Base-by-base conservation (phyloP, 2,113 vertebrate genomes). In the Salvelinus sp. region DNA sequence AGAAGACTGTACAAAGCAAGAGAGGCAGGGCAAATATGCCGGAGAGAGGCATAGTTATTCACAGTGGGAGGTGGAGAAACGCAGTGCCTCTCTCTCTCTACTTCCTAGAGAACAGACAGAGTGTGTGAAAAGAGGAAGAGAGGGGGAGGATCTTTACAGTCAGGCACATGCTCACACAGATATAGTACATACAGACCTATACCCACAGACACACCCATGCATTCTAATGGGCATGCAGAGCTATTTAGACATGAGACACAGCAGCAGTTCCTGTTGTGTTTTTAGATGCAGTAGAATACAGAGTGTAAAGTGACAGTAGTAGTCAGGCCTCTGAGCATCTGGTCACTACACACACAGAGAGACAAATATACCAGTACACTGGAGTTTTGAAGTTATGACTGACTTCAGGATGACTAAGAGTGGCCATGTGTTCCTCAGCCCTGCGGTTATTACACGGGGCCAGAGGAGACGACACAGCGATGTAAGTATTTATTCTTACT, bases 391-490 rank as follows among this genome's bases (percentile, higher is more conserved):
- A 54, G 78, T 27, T 54, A 90, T 89, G 88, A 79, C 78, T 22
- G 87, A 89, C 23, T 75, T 87, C 73, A 89, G 83, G 77, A 80
- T 84, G 58, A 78, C 82, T 18, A 82, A 88, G 78, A 82, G 72
- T 13, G 60, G 54, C n/a, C 79, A 50, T 27, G 70, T 80, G 58
- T 68, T 75, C 75, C 70, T 27, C 63, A 74, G 82, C 74, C 76
- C 88, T 13, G n/a, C 78, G 33, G 76, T 48, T 72, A 82, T 79
- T 28, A 75, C 91, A 20, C 73, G 77, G 28, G 82, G 79, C 57
- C 89, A 82, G 74, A 88, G 86, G 74, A 84, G 87, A 58, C 85
- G 89, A 76, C 18, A 82, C 79, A 91, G 91, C 22, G 87, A 92
- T 66, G 91, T 92, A 85, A 92, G 91, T 92, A 72, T 50, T 47